Percentiles rank a stretch among this genome's conserved stretches.
Evolutionary conservation across 2,797 vertebrate genomes (phyloP).

Genomic region (Notolepis coatsorum): DNA sequence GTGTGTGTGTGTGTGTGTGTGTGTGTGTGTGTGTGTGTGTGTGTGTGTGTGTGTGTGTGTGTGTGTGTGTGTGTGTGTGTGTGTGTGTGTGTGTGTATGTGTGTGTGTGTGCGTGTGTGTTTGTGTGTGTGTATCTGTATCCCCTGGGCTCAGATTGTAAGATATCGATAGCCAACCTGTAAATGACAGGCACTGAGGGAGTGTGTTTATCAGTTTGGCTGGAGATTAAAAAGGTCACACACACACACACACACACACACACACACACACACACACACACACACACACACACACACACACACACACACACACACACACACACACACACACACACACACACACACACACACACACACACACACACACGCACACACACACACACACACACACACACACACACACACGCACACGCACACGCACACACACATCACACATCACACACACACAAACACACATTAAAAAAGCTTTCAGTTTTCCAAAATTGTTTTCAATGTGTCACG

Average conservation of each 20-base stretch:
- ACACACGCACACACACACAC: no score
- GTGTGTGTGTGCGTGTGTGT: conserved; percentile 8
- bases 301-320: background rate
- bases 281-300: conserved; percentile 30
- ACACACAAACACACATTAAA: no score
- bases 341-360: no score
- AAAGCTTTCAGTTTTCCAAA: no score
- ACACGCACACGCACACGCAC: no score
- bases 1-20: background rate
- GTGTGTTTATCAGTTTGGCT: conserved; percentile 80
- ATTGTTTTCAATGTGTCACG: no score
- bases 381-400: no score
- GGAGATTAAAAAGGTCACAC: conserved; percentile 85
- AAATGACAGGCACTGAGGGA: conserved; percentile 87
- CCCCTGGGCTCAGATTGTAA: conserved; percentile 57
- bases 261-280: conserved; percentile 3
- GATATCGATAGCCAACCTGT: conserved; percentile 81
- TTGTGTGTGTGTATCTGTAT: no score
- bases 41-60: conserved; percentile 20
- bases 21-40: conserved; percentile 17
- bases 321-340: background rate
- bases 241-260: conserved; percentile 20
- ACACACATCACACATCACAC: no score
- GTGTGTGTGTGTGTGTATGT: conserved; percentile 20
- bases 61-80: conserved; percentile 16